Conservation (phyloP, 2,888 invertebrate genomes). For the Drosophila lutescens region DNA sequence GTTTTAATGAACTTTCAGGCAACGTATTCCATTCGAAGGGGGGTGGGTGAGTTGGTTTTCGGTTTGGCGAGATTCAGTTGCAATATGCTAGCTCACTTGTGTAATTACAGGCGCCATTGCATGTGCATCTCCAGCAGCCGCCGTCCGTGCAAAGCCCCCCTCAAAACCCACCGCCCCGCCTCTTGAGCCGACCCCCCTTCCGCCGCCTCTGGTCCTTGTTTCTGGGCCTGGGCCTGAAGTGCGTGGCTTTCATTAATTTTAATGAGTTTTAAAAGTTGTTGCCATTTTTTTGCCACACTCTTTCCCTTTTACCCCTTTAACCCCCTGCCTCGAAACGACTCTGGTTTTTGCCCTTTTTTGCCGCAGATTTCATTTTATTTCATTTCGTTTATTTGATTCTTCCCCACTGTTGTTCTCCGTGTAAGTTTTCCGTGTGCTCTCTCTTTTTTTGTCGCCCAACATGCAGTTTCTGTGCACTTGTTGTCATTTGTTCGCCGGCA, state of each 20-base stretch:
- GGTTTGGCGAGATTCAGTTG: constrained; percentile 40
- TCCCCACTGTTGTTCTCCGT: constrained; percentile 31
- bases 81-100: constrained; percentile 79
- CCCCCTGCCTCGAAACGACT: neutral
- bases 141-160: neutral
- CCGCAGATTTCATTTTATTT: constrained; percentile 40
- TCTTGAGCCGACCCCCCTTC: neutral
- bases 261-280: constrained; percentile 79
- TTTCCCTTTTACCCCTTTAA: neutral
- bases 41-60: neutral
- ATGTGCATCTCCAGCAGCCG: constrained; percentile 31
- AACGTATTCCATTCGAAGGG: constrained; percentile 48
- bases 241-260: constrained; percentile 79
- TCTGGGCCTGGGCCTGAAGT: constrained; percentile 59
- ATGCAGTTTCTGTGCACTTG: constrained; percentile 21
- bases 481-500: constrained; percentile 43
- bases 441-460: constrained; percentile 1
- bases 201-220: constrained; percentile 24
- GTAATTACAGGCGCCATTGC: constrained; percentile 76
- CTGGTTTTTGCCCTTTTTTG: constrained; percentile 16
- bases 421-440: constrained; percentile 4
- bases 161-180: neutral
- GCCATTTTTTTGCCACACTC: constrained; percentile 54
- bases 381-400: constrained; percentile 63
- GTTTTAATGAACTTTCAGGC: constrained; percentile 77